A percentile compares a stretch with the other conserved stretches of the same genome.
These are phyloP conservation scores for Eupithecia dodoneata DNA, from an alignment of 2,888 invertebrate genomes.

Conservation along the genomic window DNA sequence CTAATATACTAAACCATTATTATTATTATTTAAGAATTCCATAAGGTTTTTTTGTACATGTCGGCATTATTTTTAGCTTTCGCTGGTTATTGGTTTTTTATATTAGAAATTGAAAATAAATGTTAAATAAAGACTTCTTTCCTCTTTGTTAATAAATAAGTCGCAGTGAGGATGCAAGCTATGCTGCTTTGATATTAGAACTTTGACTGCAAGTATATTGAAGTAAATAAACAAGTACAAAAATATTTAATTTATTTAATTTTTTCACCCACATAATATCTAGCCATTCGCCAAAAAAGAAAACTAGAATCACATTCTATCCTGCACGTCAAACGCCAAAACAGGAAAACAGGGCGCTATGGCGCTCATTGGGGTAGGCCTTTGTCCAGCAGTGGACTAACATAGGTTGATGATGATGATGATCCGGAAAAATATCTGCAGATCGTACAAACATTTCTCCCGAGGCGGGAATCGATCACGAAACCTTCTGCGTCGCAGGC, in stretches of 20 bases:
- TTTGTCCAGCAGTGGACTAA: too few relatives aligned
- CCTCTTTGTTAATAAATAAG: slow-evolving; percentile 43
- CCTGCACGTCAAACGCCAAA: neutral
- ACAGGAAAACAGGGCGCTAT: too few relatives aligned
- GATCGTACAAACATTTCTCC: too few relatives aligned
- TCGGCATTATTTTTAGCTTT: neutral
- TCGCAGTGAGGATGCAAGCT: slow-evolving; percentile 31
- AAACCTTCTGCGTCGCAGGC: too few relatives aligned
- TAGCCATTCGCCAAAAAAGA: neutral
- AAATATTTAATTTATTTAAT: slow-evolving; percentile 27
- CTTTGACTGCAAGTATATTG: slow-evolving; percentile 57
- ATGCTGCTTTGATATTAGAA: slow-evolving; percentile 42
- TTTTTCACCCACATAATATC: neutral
- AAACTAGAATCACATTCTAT: neutral
- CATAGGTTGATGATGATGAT: too few relatives aligned
- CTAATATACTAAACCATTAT: neutral
- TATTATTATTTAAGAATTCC: neutral
- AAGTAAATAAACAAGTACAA: slow-evolving; percentile 30
- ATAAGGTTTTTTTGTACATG: neutral
- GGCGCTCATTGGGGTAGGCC: too few relatives aligned
- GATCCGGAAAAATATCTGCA: too few relatives aligned
- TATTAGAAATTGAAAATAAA: slow-evolving; percentile 18
- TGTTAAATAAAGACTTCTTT: slow-evolving; percentile 46
- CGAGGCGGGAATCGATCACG: too few relatives aligned
- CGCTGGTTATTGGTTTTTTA: neutral